Base-by-base conservation (phyloP, 2,888 invertebrate species). In the Spodoptera picta region DNA sequence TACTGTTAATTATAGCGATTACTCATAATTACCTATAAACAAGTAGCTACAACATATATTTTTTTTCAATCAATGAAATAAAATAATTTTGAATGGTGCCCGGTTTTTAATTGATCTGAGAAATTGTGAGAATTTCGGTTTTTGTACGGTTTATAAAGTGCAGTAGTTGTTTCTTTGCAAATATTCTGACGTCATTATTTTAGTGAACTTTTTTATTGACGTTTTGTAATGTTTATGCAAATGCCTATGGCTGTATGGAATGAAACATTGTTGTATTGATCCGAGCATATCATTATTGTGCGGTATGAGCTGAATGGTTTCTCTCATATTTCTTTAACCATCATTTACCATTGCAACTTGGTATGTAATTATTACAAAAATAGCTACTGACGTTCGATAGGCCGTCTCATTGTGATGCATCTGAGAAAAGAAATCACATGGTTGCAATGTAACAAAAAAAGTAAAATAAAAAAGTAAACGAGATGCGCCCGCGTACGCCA, bases 351-450 rank as follows among this genome's bases (percentile, higher is more conserved):
- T 69, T 78, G 78, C 65, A 80, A 77, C 70, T 72, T 66, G 78
- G 78, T 80, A 81, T 76, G 82, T 86, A 91, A 92, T 91, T 89
- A 88, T 89, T 88, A 87, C 84, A 81, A 85, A 90, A 90, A 90
- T 90, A 90, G 88, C 89, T 89, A 84, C 91, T 91, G 92, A 90
- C 90, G 84, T 87, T 82, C 89, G 89, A 92, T 92, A 91, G 90
- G 89, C 86, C 85, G 87, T 90, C 91, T 92, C 92, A 91, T 92
- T 93, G 92, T 91, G 92, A 94, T 92, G 92, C 92, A 92, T 92
- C 91, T 79, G 88, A 87, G 88, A 89, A 91, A 92, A 92, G 91
- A 86, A 93, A 93, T 93, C 94, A 92, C 91, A 88, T 88, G 90
- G 89, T 90, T 85, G 88, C 88, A 87, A 89, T 82, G 86, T 85